These are phyloP conservation scores for Dolichotis patagonum DNA, from an alignment of 2,113 vertebrate genomes.

Conservation along the genomic window DNA sequence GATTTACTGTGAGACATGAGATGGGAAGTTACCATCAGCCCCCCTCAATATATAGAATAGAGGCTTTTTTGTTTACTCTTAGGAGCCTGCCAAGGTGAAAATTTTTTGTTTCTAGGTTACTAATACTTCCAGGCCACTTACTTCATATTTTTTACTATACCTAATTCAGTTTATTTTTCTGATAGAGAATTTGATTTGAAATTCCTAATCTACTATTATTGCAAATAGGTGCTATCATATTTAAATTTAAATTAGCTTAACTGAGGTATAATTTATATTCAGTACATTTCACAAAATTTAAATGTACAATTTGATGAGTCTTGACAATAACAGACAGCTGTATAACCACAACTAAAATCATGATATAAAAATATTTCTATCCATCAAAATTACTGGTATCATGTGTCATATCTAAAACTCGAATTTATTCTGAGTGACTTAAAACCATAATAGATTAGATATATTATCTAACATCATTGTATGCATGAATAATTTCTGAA, in stretches of 20 bases:
- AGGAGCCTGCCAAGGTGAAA: not conserved
- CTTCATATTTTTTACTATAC: not conserved
- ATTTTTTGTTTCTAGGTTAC: not conserved
- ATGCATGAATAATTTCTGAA: not conserved
- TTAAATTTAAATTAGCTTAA: conserved; percentile 16
- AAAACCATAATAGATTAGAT: not conserved
- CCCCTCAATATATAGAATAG: not conserved
- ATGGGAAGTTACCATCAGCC: not conserved
- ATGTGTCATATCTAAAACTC: not conserved
- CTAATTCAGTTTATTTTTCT: not conserved
- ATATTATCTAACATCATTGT: not conserved
- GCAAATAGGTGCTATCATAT: conserved; percentile 27
- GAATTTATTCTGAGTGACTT: not conserved
- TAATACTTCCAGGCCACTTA: not conserved
- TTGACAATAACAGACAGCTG: not conserved
- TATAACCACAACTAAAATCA: not conserved
- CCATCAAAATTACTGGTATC: not conserved
- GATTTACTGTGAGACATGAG: not conserved
- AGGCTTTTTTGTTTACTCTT: not conserved
- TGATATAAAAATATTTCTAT: not conserved
- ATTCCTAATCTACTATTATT: not conserved
- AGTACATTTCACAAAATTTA: not conserved
- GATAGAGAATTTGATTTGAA: not conserved
- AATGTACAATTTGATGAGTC: not conserved
- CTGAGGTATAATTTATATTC: not conserved